Conservation (phyloP, 2,888 invertebrate genomes). For the Epirrhoe alternata region DNA sequence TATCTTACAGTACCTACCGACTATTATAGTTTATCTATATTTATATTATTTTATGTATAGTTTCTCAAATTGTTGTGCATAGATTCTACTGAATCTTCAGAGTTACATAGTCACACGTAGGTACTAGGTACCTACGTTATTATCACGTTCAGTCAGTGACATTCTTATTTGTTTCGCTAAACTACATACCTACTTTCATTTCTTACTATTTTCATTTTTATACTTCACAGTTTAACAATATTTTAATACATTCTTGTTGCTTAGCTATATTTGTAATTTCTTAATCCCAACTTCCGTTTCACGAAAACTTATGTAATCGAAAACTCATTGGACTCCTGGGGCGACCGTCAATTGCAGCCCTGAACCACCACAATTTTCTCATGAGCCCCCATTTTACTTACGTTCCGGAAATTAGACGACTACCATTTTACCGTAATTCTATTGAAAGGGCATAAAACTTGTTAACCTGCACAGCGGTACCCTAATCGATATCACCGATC, state of each 20-base stretch:
- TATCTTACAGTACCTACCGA: too few relatives aligned
- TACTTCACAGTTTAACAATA: too few relatives aligned
- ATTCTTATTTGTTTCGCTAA: background rate
- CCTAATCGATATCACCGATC: slow-evolving; percentile 26
- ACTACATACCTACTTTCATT: too few relatives aligned
- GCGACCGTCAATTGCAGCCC: slow-evolving; percentile 28
- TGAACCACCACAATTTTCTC: slow-evolving; percentile 3
- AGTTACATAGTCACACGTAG: slow-evolving; percentile 8
- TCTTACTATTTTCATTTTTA: background rate
- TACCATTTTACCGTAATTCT: slow-evolving; percentile 18
- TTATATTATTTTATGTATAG: too few relatives aligned
- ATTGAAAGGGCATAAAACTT: slow-evolving; percentile 29
- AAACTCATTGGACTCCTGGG: slow-evolving; percentile 22
- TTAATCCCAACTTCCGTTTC: slow-evolving; percentile 3
- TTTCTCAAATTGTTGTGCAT: too few relatives aligned
- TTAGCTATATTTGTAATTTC: background rate
- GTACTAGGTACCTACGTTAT: too few relatives aligned
- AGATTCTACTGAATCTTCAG: background rate
- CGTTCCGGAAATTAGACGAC: slow-evolving; percentile 39
- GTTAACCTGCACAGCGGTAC: slow-evolving; percentile 36
- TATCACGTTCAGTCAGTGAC: slow-evolving; percentile 19
- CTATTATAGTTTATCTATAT: too few relatives aligned
- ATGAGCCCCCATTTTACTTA: slow-evolving; percentile 3
- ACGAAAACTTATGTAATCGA: slow-evolving; percentile 22
- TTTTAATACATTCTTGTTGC: too few relatives aligned